These are phyloP conservation scores for Avahi laniger DNA, from an alignment of 2,797 vertebrate species.

Conservation along the genomic window DNA sequence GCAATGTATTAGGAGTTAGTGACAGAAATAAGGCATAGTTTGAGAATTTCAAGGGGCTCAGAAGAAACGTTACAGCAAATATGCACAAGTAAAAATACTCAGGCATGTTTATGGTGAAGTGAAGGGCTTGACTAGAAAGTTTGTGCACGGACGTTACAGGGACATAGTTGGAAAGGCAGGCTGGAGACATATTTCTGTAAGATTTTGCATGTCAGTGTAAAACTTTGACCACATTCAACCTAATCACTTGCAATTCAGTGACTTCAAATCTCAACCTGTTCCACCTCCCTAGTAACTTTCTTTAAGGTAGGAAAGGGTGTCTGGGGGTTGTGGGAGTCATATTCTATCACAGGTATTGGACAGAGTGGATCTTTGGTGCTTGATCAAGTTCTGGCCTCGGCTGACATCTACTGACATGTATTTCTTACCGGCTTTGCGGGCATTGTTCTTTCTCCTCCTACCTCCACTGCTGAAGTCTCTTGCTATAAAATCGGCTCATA, in stretches of 20 bases:
- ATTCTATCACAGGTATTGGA: not conserved
- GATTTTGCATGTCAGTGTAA: not conserved
- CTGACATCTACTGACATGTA: not conserved
- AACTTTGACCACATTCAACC: not conserved
- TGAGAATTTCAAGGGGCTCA: not conserved
- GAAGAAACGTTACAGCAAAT: not conserved
- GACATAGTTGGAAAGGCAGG: not conserved
- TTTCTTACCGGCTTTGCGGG: not conserved
- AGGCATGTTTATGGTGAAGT: not conserved
- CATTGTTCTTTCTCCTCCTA: not conserved
- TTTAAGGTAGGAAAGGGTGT: not conserved
- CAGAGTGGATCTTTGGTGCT: not conserved
- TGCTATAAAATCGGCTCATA: not conserved
- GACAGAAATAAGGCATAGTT: not conserved
- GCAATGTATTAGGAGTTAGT: not conserved
- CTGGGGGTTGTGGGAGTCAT: fast-evolving
- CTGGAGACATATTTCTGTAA: not conserved
- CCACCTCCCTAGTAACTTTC: not conserved
- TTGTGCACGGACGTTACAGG: not conserved
- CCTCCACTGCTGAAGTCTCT: not conserved
- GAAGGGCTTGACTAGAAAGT: not conserved
- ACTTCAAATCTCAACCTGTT: not conserved
- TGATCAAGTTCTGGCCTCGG: not conserved
- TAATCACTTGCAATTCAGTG: not conserved
- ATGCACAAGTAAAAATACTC: not conserved